Evolutionary conservation across 1,140 invertebrate genomes (phyloP), one percentile per base, ranked within the genome.

Genomic region (Drosophila orosa): DNA sequence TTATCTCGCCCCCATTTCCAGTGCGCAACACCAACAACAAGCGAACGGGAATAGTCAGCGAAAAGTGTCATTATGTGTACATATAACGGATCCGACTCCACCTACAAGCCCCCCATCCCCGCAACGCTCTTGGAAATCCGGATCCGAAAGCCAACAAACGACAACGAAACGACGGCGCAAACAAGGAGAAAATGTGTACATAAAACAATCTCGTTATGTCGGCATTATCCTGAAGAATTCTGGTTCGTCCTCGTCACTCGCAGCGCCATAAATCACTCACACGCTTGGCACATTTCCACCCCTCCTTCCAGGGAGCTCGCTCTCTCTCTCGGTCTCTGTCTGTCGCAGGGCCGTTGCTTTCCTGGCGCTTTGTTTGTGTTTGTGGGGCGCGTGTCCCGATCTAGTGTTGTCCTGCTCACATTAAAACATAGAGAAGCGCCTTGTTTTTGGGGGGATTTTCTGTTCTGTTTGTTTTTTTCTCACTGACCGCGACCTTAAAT

Each of bases 171-270:
- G 52, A 78, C 55, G 61, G 75, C 72, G 68, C 56, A 82, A 84
- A 84, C 78, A 78, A 78, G 74, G 62, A 78, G 75, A 90, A 77
- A 87, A 90, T 78, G 79, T 86, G 74, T 86, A 90, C 87, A 90
- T 84, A 90, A 87, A 90, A 90, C 87, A 90, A 91, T 91, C 89
- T 91, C 89, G 83, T 91, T 91, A 91, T 90, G 87, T 84, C 89
- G 80, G 80, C 84, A 91, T 91, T 91, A 87, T 91, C 84, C 89
- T 91, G 87, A 90, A 90, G 89, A 91, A 90, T 90, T 89, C 80
- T 91, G 75, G 89, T 91, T 91, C 89, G 89, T 91, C 75, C 89
- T 91, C 89, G 89, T 91, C 89, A 91, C 75, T 91, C 72, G 89
- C 69, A 65, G 74, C 69, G 80, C 89, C 78, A 91, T 91, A 91